A percentile compares a stretch with the other conserved stretches of the same genome.
Conservation (phyloP, 2,888 invertebrate species). For the Steinernema scapterisci region DNA sequence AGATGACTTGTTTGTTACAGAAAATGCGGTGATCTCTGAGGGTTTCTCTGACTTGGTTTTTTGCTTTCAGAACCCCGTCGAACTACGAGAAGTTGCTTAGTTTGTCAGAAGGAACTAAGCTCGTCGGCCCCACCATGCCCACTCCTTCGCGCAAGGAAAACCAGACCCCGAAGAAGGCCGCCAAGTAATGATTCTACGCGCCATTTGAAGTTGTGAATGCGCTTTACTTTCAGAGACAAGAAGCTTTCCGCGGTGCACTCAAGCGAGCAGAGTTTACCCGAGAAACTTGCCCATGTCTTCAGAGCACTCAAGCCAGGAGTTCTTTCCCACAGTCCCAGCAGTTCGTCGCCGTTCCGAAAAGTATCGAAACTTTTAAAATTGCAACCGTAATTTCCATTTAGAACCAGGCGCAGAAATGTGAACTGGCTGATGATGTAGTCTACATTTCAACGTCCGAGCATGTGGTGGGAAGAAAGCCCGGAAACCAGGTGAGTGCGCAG, state of each 20-base stretch:
- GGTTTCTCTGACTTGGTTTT: too few relatives aligned
- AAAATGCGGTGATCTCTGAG: background rate
- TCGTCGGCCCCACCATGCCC: constrained; percentile 4
- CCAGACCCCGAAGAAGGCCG: background rate
- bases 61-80: background rate
- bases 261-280: constrained; percentile 45
- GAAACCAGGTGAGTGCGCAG: background rate
- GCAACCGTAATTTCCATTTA: background rate
- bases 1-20: constrained; percentile 3
- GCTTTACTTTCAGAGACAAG: background rate
- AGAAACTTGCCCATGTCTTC: constrained; percentile 49
- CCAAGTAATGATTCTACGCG: background rate
- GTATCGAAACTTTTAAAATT: background rate
- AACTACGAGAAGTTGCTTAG: constrained; percentile 26
- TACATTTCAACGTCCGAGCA: constrained; percentile 42
- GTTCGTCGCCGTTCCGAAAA: constrained; percentile 36
- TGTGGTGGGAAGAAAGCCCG: constrained; percentile 19
- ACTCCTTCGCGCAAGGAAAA: constrained; percentile 14
- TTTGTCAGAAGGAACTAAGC: constrained; percentile 21
- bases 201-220: background rate
- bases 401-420: constrained; percentile 8
- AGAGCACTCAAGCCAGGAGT: constrained; percentile 45
- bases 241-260: constrained; percentile 16
- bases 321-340: constrained; percentile 46
- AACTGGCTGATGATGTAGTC: constrained; percentile 50